These are phyloP conservation scores for Neodiprion virginianus DNA, from an alignment of 1,140 invertebrate genomes.

Conservation along the genomic window DNA sequence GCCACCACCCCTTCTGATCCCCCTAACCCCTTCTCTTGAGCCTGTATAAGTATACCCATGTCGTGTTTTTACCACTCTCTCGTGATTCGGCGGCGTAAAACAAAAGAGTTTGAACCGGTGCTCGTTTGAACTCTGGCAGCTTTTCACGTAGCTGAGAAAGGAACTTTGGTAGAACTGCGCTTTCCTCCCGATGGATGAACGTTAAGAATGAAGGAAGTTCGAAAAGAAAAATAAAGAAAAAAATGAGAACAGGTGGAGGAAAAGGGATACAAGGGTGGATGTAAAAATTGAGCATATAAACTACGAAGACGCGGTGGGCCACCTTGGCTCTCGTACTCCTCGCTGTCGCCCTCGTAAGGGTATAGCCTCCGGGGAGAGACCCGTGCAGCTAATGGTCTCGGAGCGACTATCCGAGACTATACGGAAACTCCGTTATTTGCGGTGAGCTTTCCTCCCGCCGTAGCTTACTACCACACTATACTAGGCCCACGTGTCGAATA, in stretches of 20 bases:
- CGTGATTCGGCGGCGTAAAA: conserved; percentile 1
- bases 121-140: background rate
- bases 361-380: conserved; percentile 25
- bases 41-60: background rate
- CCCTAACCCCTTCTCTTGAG: background rate
- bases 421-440: conserved; percentile 31
- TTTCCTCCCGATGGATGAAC: background rate
- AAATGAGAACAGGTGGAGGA: background rate
- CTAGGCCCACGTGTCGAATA: conserved; percentile 31
- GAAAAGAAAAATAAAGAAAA: too few relatives aligned
- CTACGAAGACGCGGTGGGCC: conserved; percentile 1
- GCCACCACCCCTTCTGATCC: background rate
- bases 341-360: conserved; percentile 13
- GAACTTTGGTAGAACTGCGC: background rate
- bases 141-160: background rate
- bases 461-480: conserved; percentile 16
- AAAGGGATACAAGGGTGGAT: conserved; percentile 2
- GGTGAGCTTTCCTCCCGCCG: conserved; percentile 20
- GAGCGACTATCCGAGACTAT: conserved; percentile 24
- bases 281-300: conserved; percentile 8
- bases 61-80: background rate
- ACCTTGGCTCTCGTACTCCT: background rate
- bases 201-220: background rate
- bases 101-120: background rate
- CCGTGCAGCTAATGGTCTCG: conserved; percentile 29